These are phyloP conservation scores for Pseudochirops cupreus DNA, from an alignment of 2,797 vertebrate species.

Conservation along the genomic window DNA sequence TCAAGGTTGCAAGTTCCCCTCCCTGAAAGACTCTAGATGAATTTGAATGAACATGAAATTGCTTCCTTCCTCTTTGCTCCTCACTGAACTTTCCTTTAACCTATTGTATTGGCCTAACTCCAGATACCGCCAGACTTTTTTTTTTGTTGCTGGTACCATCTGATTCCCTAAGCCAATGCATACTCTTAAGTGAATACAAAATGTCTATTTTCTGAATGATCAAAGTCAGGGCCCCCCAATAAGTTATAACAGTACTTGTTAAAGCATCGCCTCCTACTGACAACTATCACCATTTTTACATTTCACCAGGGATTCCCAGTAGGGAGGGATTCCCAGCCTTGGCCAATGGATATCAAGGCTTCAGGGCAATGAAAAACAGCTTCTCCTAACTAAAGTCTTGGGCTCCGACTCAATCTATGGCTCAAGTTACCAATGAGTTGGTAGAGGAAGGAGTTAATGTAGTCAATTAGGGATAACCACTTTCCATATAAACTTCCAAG, in stretches of 20 bases:
- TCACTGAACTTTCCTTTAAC: no score
- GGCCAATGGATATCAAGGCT: not conserved
- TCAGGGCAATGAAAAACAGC: not conserved
- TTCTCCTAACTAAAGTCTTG: not conserved
- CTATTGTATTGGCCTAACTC: not conserved
- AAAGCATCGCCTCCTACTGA: no score
- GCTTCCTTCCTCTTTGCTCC: no score
- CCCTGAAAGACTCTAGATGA: no score
- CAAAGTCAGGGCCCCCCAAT: no score
- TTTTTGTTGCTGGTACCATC: not conserved
- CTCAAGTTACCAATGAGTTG: conserved; percentile 6
- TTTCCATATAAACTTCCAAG: conserved; percentile 13
- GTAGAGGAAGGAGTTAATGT: not conserved
- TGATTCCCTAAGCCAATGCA: not conserved
- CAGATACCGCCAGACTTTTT: not conserved
- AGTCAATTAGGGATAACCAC: conserved; percentile 40
- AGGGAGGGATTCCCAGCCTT: not conserved
- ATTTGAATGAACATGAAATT: no score
- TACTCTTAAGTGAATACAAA: not conserved
- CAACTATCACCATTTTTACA: not conserved
- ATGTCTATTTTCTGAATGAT: no score
- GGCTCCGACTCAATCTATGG: not conserved
- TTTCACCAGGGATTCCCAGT: not conserved
- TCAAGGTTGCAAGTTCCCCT: no score
- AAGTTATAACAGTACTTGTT: no score